A percentile compares a stretch with the other conserved stretches of the same genome.
Evolutionary conservation across 2,113 vertebrate species (phyloP).

Genomic region (Trogon surrucura): DNA sequence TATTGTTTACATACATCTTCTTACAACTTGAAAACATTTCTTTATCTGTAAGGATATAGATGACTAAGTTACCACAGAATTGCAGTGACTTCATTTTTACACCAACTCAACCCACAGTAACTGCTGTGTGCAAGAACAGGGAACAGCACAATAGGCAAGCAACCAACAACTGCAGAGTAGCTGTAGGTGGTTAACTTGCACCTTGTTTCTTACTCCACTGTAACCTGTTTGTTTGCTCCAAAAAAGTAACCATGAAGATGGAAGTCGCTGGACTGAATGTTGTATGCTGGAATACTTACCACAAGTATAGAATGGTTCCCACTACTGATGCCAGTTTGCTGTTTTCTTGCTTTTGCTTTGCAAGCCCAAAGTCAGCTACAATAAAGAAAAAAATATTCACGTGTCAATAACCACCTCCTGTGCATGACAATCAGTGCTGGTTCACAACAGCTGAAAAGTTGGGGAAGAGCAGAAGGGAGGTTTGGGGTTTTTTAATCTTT

Average conservation of each 20-base stretch:
- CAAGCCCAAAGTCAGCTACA: constrained; percentile 90
- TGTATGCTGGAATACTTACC: constrained; percentile 74
- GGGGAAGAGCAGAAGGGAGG: not conserved
- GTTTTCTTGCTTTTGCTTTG: constrained; percentile 91
- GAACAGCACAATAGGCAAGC: not conserved
- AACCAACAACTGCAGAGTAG: not conserved
- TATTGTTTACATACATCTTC: not conserved
- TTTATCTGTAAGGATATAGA: not conserved
- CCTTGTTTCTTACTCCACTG: not conserved
- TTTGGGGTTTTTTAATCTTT: not conserved
- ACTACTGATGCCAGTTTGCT: constrained; percentile 88
- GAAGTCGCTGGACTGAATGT: not conserved
- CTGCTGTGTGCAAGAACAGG: not conserved
- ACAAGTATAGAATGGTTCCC: constrained; percentile 90
- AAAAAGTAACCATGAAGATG: not conserved
- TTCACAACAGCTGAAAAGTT: not conserved
- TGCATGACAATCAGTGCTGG: not conserved
- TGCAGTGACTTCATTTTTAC: not conserved
- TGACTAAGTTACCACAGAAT: not conserved
- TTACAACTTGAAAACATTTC: not conserved
- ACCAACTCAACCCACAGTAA: not conserved
- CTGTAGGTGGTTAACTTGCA: not conserved
- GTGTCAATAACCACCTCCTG: not conserved
- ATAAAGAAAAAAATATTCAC: not conserved
- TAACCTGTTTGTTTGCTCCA: not conserved